Base-by-base conservation (phyloP, 2,888 invertebrate species). In the Eristalis arbustorum region DNA sequence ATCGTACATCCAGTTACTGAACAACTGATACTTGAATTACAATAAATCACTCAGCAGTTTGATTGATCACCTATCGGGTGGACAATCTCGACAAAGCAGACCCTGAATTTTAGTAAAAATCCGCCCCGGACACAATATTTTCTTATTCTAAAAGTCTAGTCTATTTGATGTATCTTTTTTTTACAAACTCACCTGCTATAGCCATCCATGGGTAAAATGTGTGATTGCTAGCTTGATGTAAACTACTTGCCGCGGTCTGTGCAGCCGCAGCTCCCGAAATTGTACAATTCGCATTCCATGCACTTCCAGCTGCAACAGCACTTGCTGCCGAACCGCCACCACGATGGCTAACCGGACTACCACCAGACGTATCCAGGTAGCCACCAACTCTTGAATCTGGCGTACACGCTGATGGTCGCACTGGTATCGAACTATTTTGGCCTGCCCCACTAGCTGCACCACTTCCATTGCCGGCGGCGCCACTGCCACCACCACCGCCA, bases 201-300 rank as follows among this genome's bases (percentile, higher is more conserved):
- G 98, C 98, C 98, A 98, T 98, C 98, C 98, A 98, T 91, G 98
- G 98, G 94, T 98, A 98, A 94, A 98, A 98, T 92, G 98, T 98
- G 95, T 98, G 98, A 94, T 96, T 97, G 94, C 95, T 95, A 93
- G 96, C 95, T 94, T 97, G 97, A 94, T 98, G 98, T 93, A 97
- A 97, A 90, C 97, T 96, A 92, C 96, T 97, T 90, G 97, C 96
- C 89, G 96, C 95, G 89, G 96, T 95, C 93, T 96, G 96, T 91
- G 96, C 95, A 88, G 96, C 96, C 89, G 97, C 95, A 89, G 96
- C 96, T 91, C 97, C 97, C 88, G 93, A 92, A 91, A 97, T 94
- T 90, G 96, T 95, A 94, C 97, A 97, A 93, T 97, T 97, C 94
- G 97, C 97, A 93, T 96, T 97, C 96, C 97, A 97, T 88, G 97